Evolutionary conservation across 2,888 invertebrate genomes (phyloP), one percentile per base, ranked within the genome.

Genomic region (Lissocephala sabroskyi): DNA sequence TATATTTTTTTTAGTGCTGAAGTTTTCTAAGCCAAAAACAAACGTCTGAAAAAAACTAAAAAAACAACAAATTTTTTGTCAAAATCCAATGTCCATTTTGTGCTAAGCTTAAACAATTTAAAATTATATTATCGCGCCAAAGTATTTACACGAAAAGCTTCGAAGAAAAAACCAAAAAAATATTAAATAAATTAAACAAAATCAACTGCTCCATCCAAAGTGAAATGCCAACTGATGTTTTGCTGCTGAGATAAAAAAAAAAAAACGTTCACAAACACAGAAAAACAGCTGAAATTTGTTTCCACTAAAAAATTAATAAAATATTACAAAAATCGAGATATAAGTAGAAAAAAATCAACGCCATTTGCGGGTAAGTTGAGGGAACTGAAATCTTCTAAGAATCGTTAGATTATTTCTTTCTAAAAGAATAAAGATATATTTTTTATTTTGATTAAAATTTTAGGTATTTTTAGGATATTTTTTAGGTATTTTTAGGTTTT

Each of bases 201-300:
- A 40, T 16, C 35, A 49, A 44, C 42, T 45, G 61, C 52, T 62
- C 61, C 61, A 62, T 62, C 65, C 61, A 64, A 41, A 44, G 36
- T 59, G 65, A 45, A 62, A 64, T 39, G 32, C 17, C 17, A 18
- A 37, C 10, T 23, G 17, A 16, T 28, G 17, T 35, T n/a, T 35
- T 35, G 35, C 23, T 23, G 23, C 23, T 23, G 23, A 23, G 23
- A 5, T 23, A 42, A 46, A 52, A 45, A 46, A 52, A 55, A 55
- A 52, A 23, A 7, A 23, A 23, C 7, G 3, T 23, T 23, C 7
- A 5, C 7, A 23, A 23, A 23, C 7, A 23, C 23, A 23, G 7
- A 23, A 23, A 23, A 23, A 23, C 3, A 23, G n/a, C n/a, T n/a
- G n/a, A n/a, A n/a, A n/a, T n/a, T n/a, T n/a, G n/a, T n/a, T n/a